Conservation (phyloP, 1,140 invertebrate genomes). For the Zaprionus vittiger region DNA sequence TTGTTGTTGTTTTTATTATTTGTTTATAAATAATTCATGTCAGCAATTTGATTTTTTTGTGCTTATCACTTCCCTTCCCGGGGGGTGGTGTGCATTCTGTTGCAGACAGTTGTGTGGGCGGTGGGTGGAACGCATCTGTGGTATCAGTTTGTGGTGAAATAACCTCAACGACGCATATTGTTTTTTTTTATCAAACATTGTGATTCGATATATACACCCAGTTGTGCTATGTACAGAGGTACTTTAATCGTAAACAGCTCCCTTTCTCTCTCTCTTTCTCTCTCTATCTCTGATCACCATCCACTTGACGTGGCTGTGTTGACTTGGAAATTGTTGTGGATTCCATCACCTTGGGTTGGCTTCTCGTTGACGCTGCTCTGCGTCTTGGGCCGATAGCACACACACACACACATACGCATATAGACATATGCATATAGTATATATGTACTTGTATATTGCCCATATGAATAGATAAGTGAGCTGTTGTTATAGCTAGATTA, state of each 20-base stretch:
- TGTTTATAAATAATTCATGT: constrained; percentile 44
- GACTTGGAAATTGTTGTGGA: constrained; percentile 26
- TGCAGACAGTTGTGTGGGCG: background rate
- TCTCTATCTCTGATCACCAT: constrained; percentile 1
- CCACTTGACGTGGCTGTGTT: constrained; percentile 31
- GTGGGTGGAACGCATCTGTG: background rate
- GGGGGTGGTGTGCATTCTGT: background rate
- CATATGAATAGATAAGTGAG: constrained; percentile 47
- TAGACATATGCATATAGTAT: constrained; percentile 7
- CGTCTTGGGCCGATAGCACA: constrained; percentile 30
- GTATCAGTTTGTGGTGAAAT: constrained; percentile 37
- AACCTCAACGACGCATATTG: constrained; percentile 12
- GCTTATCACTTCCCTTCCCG: constrained; percentile 23
- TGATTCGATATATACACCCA: background rate
- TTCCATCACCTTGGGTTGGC: constrained; percentile 40
- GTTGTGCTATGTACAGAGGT: background rate
- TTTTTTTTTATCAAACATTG: constrained; percentile 16
- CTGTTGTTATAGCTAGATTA: constrained; percentile 40
- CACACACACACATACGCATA: constrained; percentile 11
- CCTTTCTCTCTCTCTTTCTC: too few species aligned
- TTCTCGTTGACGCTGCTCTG: constrained; percentile 35
- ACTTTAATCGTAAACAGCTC: constrained; percentile 16
- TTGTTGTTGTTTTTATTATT: background rate
- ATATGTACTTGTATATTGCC: constrained; percentile 8
- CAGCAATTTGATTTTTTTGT: constrained; percentile 20